Conservation (phyloP, 2,888 invertebrate species). For the Agrochola lychnidis region DNA sequence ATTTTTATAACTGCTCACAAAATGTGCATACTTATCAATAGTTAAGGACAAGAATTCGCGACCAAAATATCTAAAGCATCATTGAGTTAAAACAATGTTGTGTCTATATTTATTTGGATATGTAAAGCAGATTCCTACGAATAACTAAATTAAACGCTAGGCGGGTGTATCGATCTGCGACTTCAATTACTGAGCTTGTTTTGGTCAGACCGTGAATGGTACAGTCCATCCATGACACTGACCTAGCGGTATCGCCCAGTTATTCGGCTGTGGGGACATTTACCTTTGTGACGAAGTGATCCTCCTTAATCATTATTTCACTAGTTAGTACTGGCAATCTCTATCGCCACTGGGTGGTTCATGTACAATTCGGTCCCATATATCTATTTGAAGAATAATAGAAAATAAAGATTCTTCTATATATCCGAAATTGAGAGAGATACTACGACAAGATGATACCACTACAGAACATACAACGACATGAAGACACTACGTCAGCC, state of each 20-base stretch:
- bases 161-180: not conserved
- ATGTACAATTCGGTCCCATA: not conserved
- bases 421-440: not conserved
- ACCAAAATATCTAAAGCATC: constrained; percentile 12
- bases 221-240: not conserved
- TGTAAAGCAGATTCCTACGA: not conserved
- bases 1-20: constrained; percentile 48
- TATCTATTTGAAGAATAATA: not conserved
- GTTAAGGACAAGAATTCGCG: not conserved
- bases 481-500: not conserved
- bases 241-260: not conserved
- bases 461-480: not conserved
- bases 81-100: constrained; percentile 6
- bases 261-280: too few species aligned
- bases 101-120: not conserved
- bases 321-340: not conserved
- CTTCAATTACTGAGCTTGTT: not conserved
- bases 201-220: not conserved
- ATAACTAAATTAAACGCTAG: not conserved
- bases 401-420: not conserved
- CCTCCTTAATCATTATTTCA: not conserved
- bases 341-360: not conserved
- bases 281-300: not conserved
- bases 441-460: not conserved
- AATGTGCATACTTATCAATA: constrained; percentile 21